Conservation (phyloP, 2,888 invertebrate genomes). For the Brachyptera risi region DNA sequence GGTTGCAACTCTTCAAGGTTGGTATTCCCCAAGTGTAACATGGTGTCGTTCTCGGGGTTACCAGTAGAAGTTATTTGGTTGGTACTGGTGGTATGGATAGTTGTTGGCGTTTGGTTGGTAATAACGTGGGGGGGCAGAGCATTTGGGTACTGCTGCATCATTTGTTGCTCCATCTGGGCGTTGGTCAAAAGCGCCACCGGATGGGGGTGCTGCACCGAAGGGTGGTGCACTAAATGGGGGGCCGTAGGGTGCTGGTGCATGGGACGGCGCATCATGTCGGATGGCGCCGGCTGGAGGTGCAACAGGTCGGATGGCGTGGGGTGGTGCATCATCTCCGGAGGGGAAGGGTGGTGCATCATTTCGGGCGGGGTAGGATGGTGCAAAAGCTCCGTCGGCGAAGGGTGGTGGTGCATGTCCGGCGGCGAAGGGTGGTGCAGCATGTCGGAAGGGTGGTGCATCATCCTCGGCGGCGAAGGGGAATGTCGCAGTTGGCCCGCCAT, state of each 20-base stretch:
- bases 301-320: constrained; percentile 45
- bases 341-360: constrained; percentile 42
- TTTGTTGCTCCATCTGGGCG: constrained; percentile 48
- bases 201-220: constrained; percentile 46
- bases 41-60: constrained; percentile 46
- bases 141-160: constrained; percentile 69
- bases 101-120: constrained; percentile 41
- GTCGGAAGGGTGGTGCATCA: neutral
- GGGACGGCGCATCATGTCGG: constrained; percentile 37
- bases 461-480: constrained; percentile 42
- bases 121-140: constrained; percentile 64
- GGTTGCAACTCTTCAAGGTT: constrained; percentile 12
- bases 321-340: constrained; percentile 46
- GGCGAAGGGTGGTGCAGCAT: neutral
- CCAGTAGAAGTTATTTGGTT: constrained; percentile 76
- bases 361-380: neutral
- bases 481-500: neutral
- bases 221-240: constrained; percentile 42
- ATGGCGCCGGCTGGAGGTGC: too few species aligned
- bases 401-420: neutral
- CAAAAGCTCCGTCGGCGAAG: neutral
- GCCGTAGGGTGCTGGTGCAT: constrained; percentile 40
- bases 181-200: constrained; percentile 33
- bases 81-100: constrained; percentile 55
- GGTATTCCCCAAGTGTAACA: neutral